Base-by-base conservation (phyloP, 2,113 vertebrate genomes). In the Trichechus manatus region DNA sequence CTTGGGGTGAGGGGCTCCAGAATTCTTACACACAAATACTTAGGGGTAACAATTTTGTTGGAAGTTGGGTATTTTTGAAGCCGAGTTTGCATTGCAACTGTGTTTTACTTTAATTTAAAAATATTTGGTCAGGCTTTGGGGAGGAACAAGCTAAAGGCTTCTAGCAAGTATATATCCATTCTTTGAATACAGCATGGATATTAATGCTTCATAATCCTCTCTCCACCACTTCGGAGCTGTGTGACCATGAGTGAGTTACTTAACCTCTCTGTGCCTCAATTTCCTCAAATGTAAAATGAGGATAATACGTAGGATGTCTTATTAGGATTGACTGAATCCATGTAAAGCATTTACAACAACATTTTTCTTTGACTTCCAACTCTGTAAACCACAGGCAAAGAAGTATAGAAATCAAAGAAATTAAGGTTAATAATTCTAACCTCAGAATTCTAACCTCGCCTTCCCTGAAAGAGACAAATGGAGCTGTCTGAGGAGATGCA, bases 351-450 rank as follows among this genome's bases (percentile, higher is more conserved):
- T 39, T 63, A 47, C 1, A 89, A 31, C 31, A 70, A 47, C 47
- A 47, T 47, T 2, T 53, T 80, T 86, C 14, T 79, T 93, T 70
- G 15, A 9, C n/a, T 92, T 90, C 23, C 31, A 93, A 85, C 11
- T 88, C 39, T 56, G 27, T 59, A 92, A 84, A 93, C 27, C 44
- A n/a, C 2, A 31, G 53, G 25, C n/a, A 78, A 96, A 91, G 80
- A 84, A 89, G 87, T 42, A 47, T 87, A 86, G 22, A 86, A 25
- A 4, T 64, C 87, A 78, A 91, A 94, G 19, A 89, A 93, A 84
- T 53, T 64, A 19, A 82, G 9, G 53, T 47, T 9, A 80, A 2
- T 72, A 22, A 44, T 70, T 96, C 29, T 68, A 29, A 89, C 44
- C 27, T 56, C 15, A 27, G 17, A 29, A 19, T 47, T 19, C 33